Conservation (phyloP, 2,797 vertebrate genomes). For the Malurus splendens region DNA sequence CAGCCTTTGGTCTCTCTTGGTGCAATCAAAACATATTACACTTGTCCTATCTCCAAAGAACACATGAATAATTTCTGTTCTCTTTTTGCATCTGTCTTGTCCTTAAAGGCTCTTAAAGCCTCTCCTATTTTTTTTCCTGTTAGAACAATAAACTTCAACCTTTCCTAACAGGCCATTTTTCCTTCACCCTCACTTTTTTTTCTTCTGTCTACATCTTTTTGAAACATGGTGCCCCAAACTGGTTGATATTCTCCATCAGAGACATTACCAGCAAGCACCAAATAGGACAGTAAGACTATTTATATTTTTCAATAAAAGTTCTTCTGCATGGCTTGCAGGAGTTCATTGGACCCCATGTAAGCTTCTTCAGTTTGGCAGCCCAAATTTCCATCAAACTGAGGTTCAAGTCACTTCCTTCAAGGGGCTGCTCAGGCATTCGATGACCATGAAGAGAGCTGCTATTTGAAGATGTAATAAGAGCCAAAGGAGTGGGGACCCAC, state of each 20-base stretch:
- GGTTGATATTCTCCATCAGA: neutral
- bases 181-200: neutral
- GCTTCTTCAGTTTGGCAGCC: neutral
- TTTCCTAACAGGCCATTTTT: neutral
- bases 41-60: neutral
- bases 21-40: slow-evolving; percentile 5
- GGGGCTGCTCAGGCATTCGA: neutral
- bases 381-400: neutral
- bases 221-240: neutral
- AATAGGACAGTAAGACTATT: neutral
- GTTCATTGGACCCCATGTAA: neutral
- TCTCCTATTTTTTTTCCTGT: neutral
- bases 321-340: neutral
- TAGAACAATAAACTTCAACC: neutral
- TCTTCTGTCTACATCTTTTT: neutral
- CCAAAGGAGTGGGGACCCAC: neutral
- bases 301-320: neutral
- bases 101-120: neutral
- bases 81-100: neutral
- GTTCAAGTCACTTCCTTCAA: neutral
- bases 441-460: neutral
- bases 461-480: neutral
- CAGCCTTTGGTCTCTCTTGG: neutral
- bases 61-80: neutral
- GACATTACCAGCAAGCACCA: neutral